Evolutionary conservation across 2,113 vertebrate genomes (phyloP).

Genomic region (Nettapus auritus): DNA sequence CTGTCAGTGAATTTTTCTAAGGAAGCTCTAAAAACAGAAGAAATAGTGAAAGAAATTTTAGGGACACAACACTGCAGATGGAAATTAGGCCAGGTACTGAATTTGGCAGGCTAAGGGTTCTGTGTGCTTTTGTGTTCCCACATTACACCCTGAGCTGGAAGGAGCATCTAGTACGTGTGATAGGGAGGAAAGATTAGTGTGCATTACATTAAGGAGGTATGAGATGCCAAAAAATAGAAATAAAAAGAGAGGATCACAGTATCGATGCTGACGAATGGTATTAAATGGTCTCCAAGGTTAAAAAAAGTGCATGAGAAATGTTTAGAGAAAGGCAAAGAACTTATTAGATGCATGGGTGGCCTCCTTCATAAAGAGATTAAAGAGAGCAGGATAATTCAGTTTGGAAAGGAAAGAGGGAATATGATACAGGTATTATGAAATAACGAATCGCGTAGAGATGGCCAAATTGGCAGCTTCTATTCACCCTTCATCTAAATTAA

Average conservation of each 20-base stretch:
- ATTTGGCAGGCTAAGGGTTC: background rate
- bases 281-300: conserved; percentile 3
- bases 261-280: background rate
- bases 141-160: background rate
- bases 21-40: background rate
- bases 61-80: background rate
- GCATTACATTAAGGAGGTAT: background rate
- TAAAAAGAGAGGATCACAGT: background rate
- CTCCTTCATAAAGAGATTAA: conserved; percentile 60
- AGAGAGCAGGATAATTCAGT: conserved; percentile 38
- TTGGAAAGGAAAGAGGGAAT: conserved; percentile 58
- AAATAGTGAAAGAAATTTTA: background rate
- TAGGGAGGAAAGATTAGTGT: background rate
- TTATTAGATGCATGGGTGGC: conserved; percentile 54
- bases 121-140: background rate
- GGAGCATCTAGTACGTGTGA: background rate
- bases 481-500: conserved; percentile 61
- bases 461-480: conserved; percentile 57
- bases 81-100: background rate
- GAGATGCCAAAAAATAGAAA: background rate
- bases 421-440: conserved; percentile 69
- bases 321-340: background rate
- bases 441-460: conserved; percentile 51
- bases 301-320: background rate
- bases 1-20: background rate